Base-by-base conservation (phyloP, 1,140 invertebrate genomes). In the Drosophila elegans region DNA sequence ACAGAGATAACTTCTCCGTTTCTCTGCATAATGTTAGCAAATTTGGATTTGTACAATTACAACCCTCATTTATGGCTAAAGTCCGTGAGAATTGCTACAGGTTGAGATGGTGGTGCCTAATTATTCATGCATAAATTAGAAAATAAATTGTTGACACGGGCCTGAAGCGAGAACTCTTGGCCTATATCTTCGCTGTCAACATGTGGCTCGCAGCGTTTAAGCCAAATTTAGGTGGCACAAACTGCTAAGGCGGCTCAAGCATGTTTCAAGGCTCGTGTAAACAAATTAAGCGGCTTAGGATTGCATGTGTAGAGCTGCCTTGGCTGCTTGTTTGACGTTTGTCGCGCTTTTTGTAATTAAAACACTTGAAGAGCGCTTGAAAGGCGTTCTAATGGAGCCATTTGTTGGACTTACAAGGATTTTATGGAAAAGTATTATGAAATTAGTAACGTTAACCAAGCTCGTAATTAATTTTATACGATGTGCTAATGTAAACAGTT, bases 121-220 rank as follows among this genome's bases (percentile, higher is more conserved):
- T 77, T 71, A 76, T 62, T 77, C 74, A 71, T 71, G 74, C 74
- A 78, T 77, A 69, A 78, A 78, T 78, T 76, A 71, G 46, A 69
- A 71, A 55, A 55, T 62, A 71, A 77, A 77, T 62, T 78, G 66
- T 77, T 72, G 64, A 71, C 68, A 72, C 68, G 41, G 46, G 36
- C 34, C 44, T 32, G 3, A 11, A 41, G 39, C 41, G 7, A 38
- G 25, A 63, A 34, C 54, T 32, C 62, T 48, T 16, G 64, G 44
- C 64, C 67, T 49, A 38, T 39, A 44, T 69, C 27, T 56, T n/a
- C 6, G 13, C 34, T 54, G 64, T 71, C 68, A 57, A 72, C 68
- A 61, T 73, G 69, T 73, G 72, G 69, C 46, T 67, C 54, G 41
- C n/a, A 44, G 61, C 73, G 44, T 67, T 76, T 76, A 76, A 76